phyloP scores from a whole-genome alignment of 1,140 invertebrate genomes.

The Uloborus diversus region DNA sequence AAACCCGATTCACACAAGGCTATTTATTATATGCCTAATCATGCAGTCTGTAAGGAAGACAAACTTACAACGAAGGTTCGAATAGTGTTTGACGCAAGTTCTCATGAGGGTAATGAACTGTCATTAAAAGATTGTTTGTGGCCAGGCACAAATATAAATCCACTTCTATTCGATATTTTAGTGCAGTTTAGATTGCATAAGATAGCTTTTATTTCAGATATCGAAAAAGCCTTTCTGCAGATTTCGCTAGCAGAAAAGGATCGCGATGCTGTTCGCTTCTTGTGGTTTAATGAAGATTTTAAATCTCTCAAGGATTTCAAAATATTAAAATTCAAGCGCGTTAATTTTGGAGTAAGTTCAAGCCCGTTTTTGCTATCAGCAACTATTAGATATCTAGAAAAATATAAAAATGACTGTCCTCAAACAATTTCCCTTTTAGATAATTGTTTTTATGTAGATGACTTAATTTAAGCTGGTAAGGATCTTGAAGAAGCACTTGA shows the following conservation, averaged over 20 bases:
- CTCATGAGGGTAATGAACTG: background rate
- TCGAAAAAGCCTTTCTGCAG: constrained; percentile 51
- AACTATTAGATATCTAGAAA: constrained; percentile 1
- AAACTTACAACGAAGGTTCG: constrained; percentile 8
- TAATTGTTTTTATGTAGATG: constrained; percentile 1
- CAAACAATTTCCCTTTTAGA: background rate
- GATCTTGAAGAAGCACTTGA: background rate
- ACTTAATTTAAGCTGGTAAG: background rate
- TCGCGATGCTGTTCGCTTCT: constrained; percentile 2
- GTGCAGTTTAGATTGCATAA: constrained; percentile 35
- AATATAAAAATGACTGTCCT: constrained; percentile 4
- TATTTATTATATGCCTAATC: background rate
- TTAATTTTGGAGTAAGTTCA: background rate
- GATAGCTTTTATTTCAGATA: constrained; percentile 35
- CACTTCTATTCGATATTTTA: constrained; percentile 16
- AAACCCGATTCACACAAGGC: background rate
- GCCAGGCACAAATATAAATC: constrained; percentile 22
- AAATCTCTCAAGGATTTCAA: background rate
- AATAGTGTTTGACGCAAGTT: constrained; percentile 31
- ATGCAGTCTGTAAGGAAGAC: background rate
- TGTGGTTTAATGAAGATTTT: background rate
- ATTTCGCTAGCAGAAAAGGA: constrained; percentile 5
- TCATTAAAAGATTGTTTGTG: constrained; percentile 52
- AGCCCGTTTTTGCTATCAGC: background rate
- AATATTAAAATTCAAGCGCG: background rate